These are phyloP conservation scores for Cylloceria caligata DNA, from an alignment of 2,888 invertebrate species.

Conservation along the genomic window DNA sequence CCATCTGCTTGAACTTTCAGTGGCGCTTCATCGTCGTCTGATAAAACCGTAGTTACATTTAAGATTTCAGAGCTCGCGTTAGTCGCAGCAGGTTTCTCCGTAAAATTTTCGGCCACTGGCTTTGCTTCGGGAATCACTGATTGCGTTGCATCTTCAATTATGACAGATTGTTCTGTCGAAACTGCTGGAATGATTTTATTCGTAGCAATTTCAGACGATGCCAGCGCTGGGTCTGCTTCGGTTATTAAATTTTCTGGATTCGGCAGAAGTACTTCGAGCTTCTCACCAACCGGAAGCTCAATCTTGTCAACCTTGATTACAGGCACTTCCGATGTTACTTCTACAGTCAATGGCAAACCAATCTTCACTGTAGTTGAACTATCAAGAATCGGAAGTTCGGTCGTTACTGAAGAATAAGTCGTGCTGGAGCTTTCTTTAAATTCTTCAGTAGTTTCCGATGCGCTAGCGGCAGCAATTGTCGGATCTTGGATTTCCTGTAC, in stretches of 20 bases:
- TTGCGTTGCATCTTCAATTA: slow-evolving; percentile 18
- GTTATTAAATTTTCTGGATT: slow-evolving; percentile 25
- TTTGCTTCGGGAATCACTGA: neutral
- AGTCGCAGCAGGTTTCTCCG: slow-evolving; percentile 2
- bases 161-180: neutral
- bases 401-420: slow-evolving; percentile 7
- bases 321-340: slow-evolving; percentile 65
- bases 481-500: slow-evolving; percentile 14
- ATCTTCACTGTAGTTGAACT: slow-evolving; percentile 32
- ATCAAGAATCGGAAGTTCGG: slow-evolving; percentile 26
- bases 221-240: slow-evolving; percentile 22
- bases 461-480: neutral
- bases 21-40: slow-evolving; percentile 2
- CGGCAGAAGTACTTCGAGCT: slow-evolving; percentile 4
- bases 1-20: slow-evolving; percentile 26
- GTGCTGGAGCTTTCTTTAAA: slow-evolving; percentile 24
- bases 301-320: slow-evolving; percentile 35
- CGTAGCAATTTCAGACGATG: slow-evolving; percentile 22
- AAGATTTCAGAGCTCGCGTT: neutral
- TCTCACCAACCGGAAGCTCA: slow-evolving; percentile 25
- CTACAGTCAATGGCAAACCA: slow-evolving; percentile 45
- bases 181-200: slow-evolving; percentile 37
- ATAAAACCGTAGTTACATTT: neutral
- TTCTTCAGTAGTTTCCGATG: slow-evolving; percentile 29
- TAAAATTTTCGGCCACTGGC: slow-evolving; percentile 22